A percentile compares a stretch with the other conserved stretches of the same genome.
These are phyloP conservation scores for Gari tellinella DNA, from an alignment of 2,888 invertebrate species.

Conservation along the genomic window DNA sequence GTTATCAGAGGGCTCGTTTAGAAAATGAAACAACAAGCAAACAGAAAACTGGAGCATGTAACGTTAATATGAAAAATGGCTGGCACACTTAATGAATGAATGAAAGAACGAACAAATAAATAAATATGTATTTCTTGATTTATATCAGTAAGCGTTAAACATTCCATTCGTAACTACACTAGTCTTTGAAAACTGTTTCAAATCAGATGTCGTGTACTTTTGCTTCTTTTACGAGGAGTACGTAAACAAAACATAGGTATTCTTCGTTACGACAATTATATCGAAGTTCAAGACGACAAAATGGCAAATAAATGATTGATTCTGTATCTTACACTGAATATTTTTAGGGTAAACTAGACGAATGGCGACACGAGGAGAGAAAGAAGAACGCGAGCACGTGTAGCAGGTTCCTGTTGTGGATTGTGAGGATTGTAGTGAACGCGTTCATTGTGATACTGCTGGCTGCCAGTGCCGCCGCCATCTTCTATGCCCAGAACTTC, in stretches of 20 bases:
- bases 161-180: no score
- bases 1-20: no score
- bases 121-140: no score
- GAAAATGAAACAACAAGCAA: no score
- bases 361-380: constrained; percentile 54
- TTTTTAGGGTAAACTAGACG: constrained; percentile 72
- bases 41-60: no score
- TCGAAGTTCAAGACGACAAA: background rate
- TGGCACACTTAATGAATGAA: no score
- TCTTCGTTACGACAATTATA: background rate
- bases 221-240: no score
- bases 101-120: no score
- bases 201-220: no score
- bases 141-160: no score
- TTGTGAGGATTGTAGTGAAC: constrained; percentile 89
- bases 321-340: background rate
- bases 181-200: no score
- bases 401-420: constrained; percentile 4
- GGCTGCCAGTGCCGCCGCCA: constrained; percentile 84
- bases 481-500: constrained; percentile 76
- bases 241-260: background rate
- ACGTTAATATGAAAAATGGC: no score
- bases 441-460: constrained; percentile 89
- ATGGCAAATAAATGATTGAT: background rate
- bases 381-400: constrained; percentile 15